These are phyloP conservation scores for Circaetus cinerascens DNA, from an alignment of 2,113 vertebrate genomes.

Conservation along the genomic window DNA sequence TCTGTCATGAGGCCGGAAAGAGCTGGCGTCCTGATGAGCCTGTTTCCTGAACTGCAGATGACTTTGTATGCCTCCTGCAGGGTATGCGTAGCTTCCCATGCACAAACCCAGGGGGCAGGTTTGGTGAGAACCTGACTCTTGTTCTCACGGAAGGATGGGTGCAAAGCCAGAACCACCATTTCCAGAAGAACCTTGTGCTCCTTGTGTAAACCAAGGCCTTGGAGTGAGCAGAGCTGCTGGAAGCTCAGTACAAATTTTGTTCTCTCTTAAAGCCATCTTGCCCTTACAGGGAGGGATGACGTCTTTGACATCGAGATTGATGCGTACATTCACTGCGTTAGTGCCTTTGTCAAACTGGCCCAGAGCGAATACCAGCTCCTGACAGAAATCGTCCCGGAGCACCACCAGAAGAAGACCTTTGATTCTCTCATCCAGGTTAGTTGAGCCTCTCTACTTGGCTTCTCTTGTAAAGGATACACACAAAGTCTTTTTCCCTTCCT, in stretches of 20 bases:
- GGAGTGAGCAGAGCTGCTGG: neutral
- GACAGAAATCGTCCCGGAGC: slow-evolving; percentile 89
- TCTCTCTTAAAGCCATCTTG: neutral
- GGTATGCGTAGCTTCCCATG: neutral
- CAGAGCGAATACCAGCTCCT: slow-evolving; percentile 94
- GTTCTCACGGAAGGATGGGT: neutral
- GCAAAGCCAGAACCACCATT: neutral
- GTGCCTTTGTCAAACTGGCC: slow-evolving; percentile 94
- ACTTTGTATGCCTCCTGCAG: neutral
- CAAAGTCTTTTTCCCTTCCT: neutral
- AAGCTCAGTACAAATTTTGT: neutral
- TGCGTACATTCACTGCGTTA: slow-evolving; percentile 95
- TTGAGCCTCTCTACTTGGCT: neutral
- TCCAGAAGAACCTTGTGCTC: neutral
- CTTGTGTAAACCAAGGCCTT: neutral
- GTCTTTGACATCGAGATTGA: slow-evolving; percentile 93
- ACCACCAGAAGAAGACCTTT: slow-evolving; percentile 98
- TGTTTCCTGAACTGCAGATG: neutral
- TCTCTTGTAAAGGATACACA: neutral
- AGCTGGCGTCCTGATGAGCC: neutral
- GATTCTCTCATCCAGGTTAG: slow-evolving; percentile 96
- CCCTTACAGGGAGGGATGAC: slow-evolving; percentile 88
- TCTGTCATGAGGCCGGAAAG: neutral
- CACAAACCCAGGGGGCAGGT: neutral
- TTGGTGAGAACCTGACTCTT: neutral